Percentiles rank a stretch among this genome's conserved stretches.
Conservation (phyloP, 2,888 invertebrate genomes). For the Criorhina ranunculi region DNA sequence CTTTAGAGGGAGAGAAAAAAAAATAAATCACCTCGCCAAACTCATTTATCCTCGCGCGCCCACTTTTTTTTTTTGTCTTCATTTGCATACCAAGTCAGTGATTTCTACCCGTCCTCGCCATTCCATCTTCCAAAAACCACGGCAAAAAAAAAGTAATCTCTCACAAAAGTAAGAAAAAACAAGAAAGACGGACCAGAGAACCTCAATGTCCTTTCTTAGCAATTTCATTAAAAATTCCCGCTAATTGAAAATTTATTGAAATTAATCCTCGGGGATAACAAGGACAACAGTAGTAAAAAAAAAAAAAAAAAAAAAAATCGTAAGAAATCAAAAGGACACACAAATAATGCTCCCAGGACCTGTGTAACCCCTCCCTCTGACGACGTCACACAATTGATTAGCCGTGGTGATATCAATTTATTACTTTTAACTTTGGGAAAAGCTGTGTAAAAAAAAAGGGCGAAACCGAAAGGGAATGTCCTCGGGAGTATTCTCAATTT, state of each 20-base stretch:
- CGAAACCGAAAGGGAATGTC: conserved; percentile 33
- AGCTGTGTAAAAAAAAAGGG: conserved; percentile 33
- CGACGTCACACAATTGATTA: conserved; percentile 73
- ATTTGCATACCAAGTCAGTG: conserved; percentile 72
- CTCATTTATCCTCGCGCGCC: conserved; percentile 67
- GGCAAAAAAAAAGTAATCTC: conserved; percentile 14
- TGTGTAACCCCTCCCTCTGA: conserved; percentile 38
- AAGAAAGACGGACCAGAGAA: conserved; percentile 14
- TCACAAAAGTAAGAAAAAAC: conserved; percentile 16
- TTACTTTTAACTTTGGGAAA: conserved; percentile 70
- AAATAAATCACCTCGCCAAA: conserved; percentile 72
- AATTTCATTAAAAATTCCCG: conserved; percentile 75
- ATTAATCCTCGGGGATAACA: conserved; percentile 75
- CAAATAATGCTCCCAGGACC: conserved; percentile 60
- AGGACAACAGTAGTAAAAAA: conserved; percentile 60
- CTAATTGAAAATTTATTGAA: conserved; percentile 77
- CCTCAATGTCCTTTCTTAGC: conserved; percentile 64
- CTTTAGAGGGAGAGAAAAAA: conserved; percentile 9
- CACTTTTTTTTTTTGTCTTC: conserved; percentile 41
- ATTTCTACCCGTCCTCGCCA: conserved; percentile 17
- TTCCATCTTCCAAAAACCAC: not conserved
- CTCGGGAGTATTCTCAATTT: conserved; percentile 55
- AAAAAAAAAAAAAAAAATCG: conserved; percentile 27
- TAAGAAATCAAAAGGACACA: conserved; percentile 70
- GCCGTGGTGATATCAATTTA: conserved; percentile 77